phyloP scores from a whole-genome alignment of 2,797 vertebrate species.

The Hoplostethus mediterraneus region DNA sequence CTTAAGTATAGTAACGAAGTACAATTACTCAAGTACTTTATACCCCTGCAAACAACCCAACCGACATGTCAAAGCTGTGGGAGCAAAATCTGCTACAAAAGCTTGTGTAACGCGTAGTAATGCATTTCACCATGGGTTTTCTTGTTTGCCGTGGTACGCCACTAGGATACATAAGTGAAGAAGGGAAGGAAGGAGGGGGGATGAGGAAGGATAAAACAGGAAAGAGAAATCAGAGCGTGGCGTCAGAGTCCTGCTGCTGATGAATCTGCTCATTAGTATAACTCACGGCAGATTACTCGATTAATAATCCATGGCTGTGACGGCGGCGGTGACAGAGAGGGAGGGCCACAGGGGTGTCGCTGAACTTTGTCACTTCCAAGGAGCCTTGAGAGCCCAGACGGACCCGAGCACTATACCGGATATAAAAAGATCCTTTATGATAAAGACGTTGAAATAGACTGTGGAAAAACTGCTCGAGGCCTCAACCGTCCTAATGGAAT shows the following conservation, averaged over 20 bases:
- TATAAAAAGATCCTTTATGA: constrained; percentile 7
- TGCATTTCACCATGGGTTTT: no score
- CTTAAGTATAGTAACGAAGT: no score
- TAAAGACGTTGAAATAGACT: constrained; percentile 30
- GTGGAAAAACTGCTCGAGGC: not conserved
- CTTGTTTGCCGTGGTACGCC: not conserved
- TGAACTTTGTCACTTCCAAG: constrained; percentile 45
- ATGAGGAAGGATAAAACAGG: constrained; percentile 40
- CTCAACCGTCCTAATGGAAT: not conserved
- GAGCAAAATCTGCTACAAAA: no score
- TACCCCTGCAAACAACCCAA: no score
- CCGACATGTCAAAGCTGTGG: no score
- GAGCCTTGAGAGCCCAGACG: constrained; percentile 17
- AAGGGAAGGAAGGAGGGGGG: constrained; percentile 6
- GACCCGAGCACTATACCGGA: not conserved
- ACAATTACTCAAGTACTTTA: no score
- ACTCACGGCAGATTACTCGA: constrained; percentile 64
- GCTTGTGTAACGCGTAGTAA: no score
- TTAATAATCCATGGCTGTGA: constrained; percentile 77
- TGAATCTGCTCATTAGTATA: constrained; percentile 79
- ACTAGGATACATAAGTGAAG: constrained; percentile 6
- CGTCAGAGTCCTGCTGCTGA: constrained; percentile 59
- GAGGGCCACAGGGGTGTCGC: constrained; percentile 30
- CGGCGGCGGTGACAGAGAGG: constrained; percentile 54
- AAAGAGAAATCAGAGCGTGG: constrained; percentile 23